A percentile compares a stretch with the other conserved stretches of the same genome.
Evolutionary conservation across 2,888 invertebrate species (phyloP).

Genomic region (Nomada fabriciana): DNA sequence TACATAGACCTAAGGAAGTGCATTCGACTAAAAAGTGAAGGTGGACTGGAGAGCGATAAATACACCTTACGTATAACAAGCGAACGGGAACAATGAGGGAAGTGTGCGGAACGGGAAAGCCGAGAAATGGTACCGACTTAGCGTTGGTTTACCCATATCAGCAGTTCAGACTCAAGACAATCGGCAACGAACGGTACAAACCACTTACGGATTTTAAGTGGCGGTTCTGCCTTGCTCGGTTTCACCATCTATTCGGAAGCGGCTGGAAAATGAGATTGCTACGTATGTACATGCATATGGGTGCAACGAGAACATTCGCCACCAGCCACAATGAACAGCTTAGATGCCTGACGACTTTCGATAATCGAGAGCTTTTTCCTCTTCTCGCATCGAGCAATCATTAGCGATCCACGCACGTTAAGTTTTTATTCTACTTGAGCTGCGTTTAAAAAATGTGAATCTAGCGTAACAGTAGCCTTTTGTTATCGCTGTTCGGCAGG

Average conservation of each 20-base stretch:
- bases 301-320: constrained; percentile 56
- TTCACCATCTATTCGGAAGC: constrained; percentile 26
- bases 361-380: constrained; percentile 18
- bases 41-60: not conserved
- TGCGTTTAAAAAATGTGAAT: too few species aligned
- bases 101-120: constrained; percentile 1
- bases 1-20: not conserved
- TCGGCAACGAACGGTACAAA: constrained; percentile 69
- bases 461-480: too few species aligned
- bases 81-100: not conserved
- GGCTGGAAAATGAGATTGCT: constrained; percentile 28
- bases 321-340: constrained; percentile 19
- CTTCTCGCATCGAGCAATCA: constrained; percentile 6
- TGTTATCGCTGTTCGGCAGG: too few species aligned
- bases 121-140: constrained; percentile 13
- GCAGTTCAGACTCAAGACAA: constrained; percentile 59
- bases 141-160: constrained; percentile 39
- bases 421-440: too few species aligned
- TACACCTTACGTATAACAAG: not conserved
- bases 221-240: constrained; percentile 58
- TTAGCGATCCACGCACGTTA: constrained; percentile 13
- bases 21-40: not conserved
- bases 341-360: constrained; percentile 31
- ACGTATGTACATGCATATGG: not conserved
- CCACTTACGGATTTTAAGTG: constrained; percentile 71